phyloP scores from a whole-genome alignment of 2,888 invertebrate species.

The Trachelus tabidus region DNA sequence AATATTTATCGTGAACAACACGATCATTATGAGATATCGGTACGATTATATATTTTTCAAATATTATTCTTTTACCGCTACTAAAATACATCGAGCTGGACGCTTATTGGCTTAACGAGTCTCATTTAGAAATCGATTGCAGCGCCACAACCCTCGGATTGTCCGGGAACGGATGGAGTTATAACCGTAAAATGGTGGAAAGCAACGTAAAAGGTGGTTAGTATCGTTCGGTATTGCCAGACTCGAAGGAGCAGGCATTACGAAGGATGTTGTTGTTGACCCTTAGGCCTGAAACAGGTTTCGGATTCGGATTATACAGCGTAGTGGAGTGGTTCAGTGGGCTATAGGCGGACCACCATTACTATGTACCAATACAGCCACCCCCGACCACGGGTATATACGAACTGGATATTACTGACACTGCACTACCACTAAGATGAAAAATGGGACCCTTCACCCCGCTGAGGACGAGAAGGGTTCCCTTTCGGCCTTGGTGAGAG shows the following conservation, averaged over 20 bases:
- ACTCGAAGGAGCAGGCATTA: slow-evolving; percentile 3
- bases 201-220: neutral
- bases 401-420: neutral
- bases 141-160: neutral
- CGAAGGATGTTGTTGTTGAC: slow-evolving; percentile 35
- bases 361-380: neutral
- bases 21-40: neutral
- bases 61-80: neutral
- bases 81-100: neutral
- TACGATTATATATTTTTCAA: neutral
- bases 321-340: neutral
- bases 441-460: neutral
- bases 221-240: neutral
- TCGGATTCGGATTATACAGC: slow-evolving; percentile 33
- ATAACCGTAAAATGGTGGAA: neutral
- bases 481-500: neutral
- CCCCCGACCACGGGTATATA: neutral
- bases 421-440: neutral
- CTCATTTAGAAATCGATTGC: neutral
- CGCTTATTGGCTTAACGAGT: neutral
- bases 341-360: neutral
- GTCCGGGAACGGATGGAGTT: neutral
- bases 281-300: slow-evolving; percentile 44
- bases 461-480: neutral
- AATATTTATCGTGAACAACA: neutral